phyloP scores from a whole-genome alignment of 2,797 vertebrate genomes.

The Columba guinea region DNA sequence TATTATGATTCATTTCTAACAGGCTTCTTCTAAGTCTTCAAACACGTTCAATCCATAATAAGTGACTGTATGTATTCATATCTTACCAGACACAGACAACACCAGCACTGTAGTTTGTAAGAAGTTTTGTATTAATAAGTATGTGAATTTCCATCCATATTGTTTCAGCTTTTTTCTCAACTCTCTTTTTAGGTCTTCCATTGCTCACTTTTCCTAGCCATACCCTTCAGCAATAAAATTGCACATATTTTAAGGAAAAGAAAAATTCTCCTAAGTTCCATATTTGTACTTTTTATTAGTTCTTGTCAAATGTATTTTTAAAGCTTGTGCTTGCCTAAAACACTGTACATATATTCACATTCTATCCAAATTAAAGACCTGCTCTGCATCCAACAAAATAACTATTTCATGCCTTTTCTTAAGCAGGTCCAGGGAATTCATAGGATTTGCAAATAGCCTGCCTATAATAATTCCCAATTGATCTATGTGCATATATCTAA shows the following conservation, averaged over 20 bases:
- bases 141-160: rapidly evolving
- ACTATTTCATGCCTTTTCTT: not conserved
- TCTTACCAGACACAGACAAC: not conserved
- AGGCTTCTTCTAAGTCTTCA: not conserved
- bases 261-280: not conserved
- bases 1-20: not conserved
- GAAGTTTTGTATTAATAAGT: not conserved
- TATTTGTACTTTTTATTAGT: not conserved
- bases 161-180: not conserved
- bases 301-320: not conserved
- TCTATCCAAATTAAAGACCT: not conserved
- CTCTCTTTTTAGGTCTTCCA: not conserved
- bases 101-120: rapidly evolving
- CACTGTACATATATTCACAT: rapidly evolving
- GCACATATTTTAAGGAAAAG: not conserved
- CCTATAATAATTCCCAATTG: not conserved
- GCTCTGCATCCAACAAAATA: not conserved
- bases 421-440: not conserved
- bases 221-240: not conserved
- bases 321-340: not conserved
- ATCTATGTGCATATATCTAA: not conserved
- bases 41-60: not conserved
- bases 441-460: not conserved
- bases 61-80: rapidly evolving
- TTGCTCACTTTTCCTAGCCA: not conserved